These are phyloP conservation scores for Daptonema setosum DNA, from an alignment of 2,888 invertebrate genomes.

Conservation along the genomic window DNA sequence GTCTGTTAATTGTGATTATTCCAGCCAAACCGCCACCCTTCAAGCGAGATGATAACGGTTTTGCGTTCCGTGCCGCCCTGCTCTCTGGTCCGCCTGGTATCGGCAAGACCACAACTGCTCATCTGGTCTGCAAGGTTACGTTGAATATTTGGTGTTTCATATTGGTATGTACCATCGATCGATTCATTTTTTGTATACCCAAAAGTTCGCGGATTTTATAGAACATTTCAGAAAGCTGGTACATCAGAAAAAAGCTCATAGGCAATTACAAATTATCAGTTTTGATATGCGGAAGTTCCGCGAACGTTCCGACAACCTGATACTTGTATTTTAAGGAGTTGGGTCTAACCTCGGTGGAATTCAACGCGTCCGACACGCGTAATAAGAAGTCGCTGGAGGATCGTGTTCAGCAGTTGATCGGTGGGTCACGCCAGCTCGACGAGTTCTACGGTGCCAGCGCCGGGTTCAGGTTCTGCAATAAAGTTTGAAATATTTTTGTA, in stretches of 20 bases:
- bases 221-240: too few relatives aligned
- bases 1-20: too few relatives aligned
- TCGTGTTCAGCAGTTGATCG: constrained; percentile 13
- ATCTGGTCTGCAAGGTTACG: constrained; percentile 50
- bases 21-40: too few relatives aligned
- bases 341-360: constrained; percentile 68
- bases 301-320: too few relatives aligned
- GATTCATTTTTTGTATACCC: too few relatives aligned
- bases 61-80: constrained; percentile 67
- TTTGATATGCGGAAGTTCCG: too few relatives aligned
- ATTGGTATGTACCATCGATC: not conserved
- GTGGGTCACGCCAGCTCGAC: constrained; percentile 16
- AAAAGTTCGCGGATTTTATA: too few relatives aligned
- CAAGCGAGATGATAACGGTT: constrained; percentile 50
- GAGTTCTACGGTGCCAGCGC: constrained; percentile 19
- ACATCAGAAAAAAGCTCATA: too few relatives aligned
- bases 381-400: constrained; percentile 24
- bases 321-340: constrained; percentile 45
- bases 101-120: constrained; percentile 49
- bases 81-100: constrained; percentile 85
- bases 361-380: constrained; percentile 90
- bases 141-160: not conserved
- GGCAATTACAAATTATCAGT: too few relatives aligned
- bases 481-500: not conserved
- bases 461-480: not conserved